Evolutionary conservation across 2,797 vertebrate genomes (phyloP).

Genomic region (Danio albolineatus): DNA sequence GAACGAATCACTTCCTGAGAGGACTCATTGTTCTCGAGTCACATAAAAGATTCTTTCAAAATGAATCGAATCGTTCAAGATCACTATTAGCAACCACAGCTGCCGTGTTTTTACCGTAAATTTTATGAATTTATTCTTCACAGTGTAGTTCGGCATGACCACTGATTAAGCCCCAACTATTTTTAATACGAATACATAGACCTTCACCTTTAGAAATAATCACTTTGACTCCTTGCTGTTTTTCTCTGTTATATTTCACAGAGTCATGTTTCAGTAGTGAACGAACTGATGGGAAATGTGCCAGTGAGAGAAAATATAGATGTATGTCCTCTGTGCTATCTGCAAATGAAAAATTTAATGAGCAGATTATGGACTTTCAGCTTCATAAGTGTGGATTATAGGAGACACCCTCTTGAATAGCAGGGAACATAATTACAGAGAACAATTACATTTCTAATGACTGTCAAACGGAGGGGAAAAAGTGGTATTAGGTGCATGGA

Average conservation of each 20-base stretch:
- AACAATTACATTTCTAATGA: constrained; percentile 51
- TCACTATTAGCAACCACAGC: no score
- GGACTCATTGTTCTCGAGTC: no score
- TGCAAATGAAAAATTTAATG: constrained; percentile 45
- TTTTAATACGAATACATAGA: not conserved
- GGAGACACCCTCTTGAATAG: constrained; percentile 31
- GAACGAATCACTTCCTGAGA: no score
- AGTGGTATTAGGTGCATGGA: not conserved
- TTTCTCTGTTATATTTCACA: constrained; percentile 2
- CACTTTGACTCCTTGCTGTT: not conserved
- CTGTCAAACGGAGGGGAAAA: constrained; percentile 1
- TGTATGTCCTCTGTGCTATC: constrained; percentile 41
- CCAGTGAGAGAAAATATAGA: constrained; percentile 22
- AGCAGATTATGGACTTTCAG: constrained; percentile 48
- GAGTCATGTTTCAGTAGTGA: not conserved
- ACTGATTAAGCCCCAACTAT: no score
- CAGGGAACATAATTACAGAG: constrained; percentile 33
- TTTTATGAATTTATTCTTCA: no score
- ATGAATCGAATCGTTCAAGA: no score
- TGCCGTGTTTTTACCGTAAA: no score
- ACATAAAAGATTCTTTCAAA: no score
- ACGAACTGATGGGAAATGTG: constrained; percentile 5
- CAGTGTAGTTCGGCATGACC: no score
- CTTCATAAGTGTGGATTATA: constrained; percentile 39
- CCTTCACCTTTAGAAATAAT: not conserved